Base-by-base conservation (phyloP, 2,888 invertebrate species). In the Teleiodes luculella region DNA sequence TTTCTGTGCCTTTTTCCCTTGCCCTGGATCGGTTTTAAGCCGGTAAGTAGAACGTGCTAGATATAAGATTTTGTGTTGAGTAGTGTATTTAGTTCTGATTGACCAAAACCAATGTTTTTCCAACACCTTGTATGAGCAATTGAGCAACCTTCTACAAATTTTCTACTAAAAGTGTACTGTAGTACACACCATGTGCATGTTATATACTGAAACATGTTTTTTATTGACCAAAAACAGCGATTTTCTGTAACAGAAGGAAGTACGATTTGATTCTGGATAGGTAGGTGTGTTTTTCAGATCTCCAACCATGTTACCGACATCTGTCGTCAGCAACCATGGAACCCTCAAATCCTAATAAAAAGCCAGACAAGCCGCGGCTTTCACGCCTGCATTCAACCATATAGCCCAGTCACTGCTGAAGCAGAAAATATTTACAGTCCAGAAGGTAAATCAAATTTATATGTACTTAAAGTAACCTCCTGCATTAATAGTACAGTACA, bases 81-180 rank as follows among this genome's bases (percentile, higher is more conserved):
- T 43, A 43, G 24, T 20, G 10, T 28, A 20, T 11, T 2, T 28
- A 6, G 11, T n/a, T 13, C 3, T 24, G 20, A 16, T 24, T n/a
- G 43, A 43, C 43, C 43, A 28, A 43, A 43, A 43, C 43, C 43
- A 43, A 43, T 43, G 43, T 43, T 43, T 28, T n/a, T 37, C 5
- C 5, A 16, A 16, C 16, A 3, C 10, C 35, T 3, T n/a, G 3
- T 35, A 35, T 35, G n/a, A n/a, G n/a, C n/a, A n/a, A n/a, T n/a
- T n/a, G n/a, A n/a, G n/a, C n/a, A 24, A 24, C 24, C 24, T 24
- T 24, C 3, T 24, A 24, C 24, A n/a, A n/a, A n/a, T n/a, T n/a
- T n/a, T n/a, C n/a, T n/a, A n/a, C n/a, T n/a, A n/a, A n/a, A n/a
- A n/a, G n/a, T n/a, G n/a, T n/a, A n/a, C n/a, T n/a, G n/a, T n/a